phyloP scores from a whole-genome alignment of 2,888 invertebrate genomes.

The Trissonchulus latispiculum region DNA sequence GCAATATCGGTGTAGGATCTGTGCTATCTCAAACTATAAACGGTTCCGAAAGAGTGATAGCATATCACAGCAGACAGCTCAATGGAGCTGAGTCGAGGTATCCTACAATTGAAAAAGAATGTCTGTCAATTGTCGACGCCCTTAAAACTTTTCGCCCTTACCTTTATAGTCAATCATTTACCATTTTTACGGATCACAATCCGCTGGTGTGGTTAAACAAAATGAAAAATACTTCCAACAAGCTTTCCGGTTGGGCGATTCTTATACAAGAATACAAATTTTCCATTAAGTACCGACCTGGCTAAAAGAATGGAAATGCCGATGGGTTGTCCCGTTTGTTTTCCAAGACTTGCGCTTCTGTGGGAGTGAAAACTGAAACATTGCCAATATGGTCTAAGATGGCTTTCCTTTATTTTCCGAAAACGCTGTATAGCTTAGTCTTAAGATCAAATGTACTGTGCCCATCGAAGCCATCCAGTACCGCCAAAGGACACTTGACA shows the following conservation, averaged over 20 bases:
- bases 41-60: neutral
- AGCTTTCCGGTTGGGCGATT: neutral
- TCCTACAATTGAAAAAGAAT: neutral
- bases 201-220: neutral
- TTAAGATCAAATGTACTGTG: too few relatives aligned
- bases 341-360: neutral
- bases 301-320: neutral
- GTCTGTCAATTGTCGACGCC: neutral
- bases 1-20: neutral
- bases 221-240: slow-evolving; percentile 7
- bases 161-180: neutral
- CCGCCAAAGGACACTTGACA: neutral
- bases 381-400: neutral
- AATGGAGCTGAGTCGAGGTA: neutral
- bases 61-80: neutral
- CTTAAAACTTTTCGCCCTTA: neutral
- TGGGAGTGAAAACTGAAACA: neutral
- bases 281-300: neutral
- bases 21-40: neutral
- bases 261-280: neutral
- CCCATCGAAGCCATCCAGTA: neutral
- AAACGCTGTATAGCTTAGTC: neutral
- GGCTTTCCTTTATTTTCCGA: neutral
- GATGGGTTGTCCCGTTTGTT: neutral
- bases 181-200: slow-evolving; percentile 3